Conservation (phyloP, 1,140 invertebrate species). For the Teleopsis dalmanni region DNA sequence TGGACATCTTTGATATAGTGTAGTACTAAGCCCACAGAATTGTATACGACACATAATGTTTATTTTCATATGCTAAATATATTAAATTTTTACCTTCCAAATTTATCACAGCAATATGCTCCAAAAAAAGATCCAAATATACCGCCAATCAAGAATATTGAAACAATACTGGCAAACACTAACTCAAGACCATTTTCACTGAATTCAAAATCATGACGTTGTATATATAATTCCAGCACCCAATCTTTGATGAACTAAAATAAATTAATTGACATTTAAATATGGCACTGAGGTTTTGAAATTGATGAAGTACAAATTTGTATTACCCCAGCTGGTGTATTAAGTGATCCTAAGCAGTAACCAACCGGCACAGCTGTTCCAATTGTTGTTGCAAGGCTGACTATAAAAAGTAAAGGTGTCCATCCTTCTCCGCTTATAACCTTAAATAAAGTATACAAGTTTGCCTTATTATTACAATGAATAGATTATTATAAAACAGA, state of each 20-base stretch:
- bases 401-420: constrained; percentile 25
- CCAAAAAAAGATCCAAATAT: constrained; percentile 63
- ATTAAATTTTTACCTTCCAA: constrained; percentile 70
- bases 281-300: constrained; percentile 3
- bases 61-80: too few relatives aligned
- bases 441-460: too few relatives aligned
- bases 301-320: background rate
- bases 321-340: constrained; percentile 66
- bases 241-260: constrained; percentile 54
- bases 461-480: too few relatives aligned
- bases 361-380: constrained; percentile 81
- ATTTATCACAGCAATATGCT: constrained; percentile 58
- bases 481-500: too few relatives aligned
- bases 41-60: too few relatives aligned
- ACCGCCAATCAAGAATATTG: constrained; percentile 71
- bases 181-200: constrained; percentile 50
- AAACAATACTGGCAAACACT: constrained; percentile 69
- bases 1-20: too few relatives aligned
- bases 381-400: constrained; percentile 58
- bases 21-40: too few relatives aligned
- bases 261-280: background rate
- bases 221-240: constrained; percentile 57
- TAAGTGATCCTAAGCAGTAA: constrained; percentile 82
- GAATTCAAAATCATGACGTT: constrained; percentile 50
- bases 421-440: constrained; percentile 18